Evolutionary conservation across 2,113 vertebrate species (phyloP).

Genomic region (Ramphastos sulfuratus): DNA sequence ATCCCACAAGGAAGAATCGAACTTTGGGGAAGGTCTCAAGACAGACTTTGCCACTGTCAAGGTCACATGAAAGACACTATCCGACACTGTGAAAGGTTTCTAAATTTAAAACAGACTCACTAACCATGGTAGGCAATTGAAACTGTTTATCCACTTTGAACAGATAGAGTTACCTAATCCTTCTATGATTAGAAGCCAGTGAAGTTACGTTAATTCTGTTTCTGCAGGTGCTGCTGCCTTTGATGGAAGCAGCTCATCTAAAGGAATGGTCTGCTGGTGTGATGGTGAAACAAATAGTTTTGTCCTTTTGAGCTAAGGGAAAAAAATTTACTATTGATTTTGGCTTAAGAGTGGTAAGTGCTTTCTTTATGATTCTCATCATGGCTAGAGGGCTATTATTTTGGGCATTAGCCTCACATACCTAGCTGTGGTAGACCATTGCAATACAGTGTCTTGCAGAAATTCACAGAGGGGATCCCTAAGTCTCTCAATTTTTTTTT

Average conservation of each 20-base stretch:
- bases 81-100: conserved; percentile 17
- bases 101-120: conserved; percentile 54
- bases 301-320: conserved; percentile 44
- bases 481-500: neutral
- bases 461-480: neutral
- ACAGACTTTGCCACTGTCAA: neutral
- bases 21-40: neutral
- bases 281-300: conserved; percentile 21
- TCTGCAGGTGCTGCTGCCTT: neutral
- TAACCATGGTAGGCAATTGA: conserved; percentile 37
- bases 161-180: conserved; percentile 65
- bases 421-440: neutral
- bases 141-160: conserved; percentile 65
- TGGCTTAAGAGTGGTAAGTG: conserved; percentile 41
- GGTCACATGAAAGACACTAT: conserved; percentile 39
- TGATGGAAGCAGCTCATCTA: neutral
- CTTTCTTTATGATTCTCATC: conserved; percentile 35
- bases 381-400: conserved; percentile 48
- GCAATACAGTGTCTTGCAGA: neutral
- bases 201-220: conserved; percentile 42
- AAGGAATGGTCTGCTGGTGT: neutral
- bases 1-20: neutral
- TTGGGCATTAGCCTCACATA: conserved; percentile 18
- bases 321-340: conserved; percentile 66
- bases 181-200: conserved; percentile 55